Evolutionary conservation across 2,113 vertebrate genomes (phyloP).

Genomic region (Oreotrochilus melanogaster): DNA sequence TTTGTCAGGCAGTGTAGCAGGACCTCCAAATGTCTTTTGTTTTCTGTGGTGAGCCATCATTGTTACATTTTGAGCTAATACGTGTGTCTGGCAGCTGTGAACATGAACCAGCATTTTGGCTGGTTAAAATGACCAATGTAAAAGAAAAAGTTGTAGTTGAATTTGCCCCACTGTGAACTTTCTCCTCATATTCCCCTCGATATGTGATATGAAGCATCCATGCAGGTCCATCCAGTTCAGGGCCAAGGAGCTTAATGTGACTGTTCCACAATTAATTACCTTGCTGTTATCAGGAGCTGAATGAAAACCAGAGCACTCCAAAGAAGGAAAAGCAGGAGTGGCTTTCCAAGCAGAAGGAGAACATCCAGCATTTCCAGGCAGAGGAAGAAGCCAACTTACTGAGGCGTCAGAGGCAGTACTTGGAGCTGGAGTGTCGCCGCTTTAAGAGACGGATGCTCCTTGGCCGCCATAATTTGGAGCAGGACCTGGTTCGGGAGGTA

Average conservation of each 20-base stretch:
- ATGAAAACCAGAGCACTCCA: constrained; percentile 98
- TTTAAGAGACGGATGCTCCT: constrained; percentile 97
- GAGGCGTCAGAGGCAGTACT: constrained; percentile 93
- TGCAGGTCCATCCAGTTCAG: background rate
- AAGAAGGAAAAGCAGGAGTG: constrained; percentile 99
- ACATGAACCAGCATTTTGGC: background rate
- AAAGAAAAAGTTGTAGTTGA: background rate
- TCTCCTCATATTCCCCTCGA: background rate
- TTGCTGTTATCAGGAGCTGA: constrained; percentile 86
- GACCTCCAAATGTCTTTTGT: background rate
- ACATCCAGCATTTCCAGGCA: constrained; percentile 97
- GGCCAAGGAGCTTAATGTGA: background rate
- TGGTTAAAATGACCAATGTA: background rate
- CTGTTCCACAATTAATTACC: constrained; percentile 29
- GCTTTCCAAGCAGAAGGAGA: constrained; percentile 98
- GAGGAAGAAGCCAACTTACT: constrained; percentile 97
- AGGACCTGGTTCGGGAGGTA: constrained; percentile 95
- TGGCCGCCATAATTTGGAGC: constrained; percentile 94
- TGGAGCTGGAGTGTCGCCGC: constrained; percentile 95
- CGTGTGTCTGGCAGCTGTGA: background rate
- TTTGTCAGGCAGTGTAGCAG: background rate
- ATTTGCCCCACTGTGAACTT: background rate
- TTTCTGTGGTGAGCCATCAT: background rate
- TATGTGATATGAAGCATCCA: background rate
- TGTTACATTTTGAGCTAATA: background rate